phyloP scores from a whole-genome alignment of 2,888 invertebrate species.

The Chloroclysta siterata region DNA sequence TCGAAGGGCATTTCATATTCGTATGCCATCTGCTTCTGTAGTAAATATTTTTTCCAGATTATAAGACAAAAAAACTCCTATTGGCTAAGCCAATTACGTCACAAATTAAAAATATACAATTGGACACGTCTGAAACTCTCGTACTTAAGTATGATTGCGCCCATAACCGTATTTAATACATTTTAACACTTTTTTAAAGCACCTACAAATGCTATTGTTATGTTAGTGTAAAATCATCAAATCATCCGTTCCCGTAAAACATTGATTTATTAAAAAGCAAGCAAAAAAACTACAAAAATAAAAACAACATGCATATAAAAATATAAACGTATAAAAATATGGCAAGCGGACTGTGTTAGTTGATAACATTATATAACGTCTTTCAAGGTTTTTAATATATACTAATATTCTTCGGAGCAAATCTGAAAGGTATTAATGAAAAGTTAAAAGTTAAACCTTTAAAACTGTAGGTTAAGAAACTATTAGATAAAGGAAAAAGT shows the following conservation, averaged over 20 bases:
- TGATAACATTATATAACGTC: constrained; percentile 30
- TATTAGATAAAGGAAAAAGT: constrained; percentile 35
- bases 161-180: background rate
- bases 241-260: constrained; percentile 39
- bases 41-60: background rate
- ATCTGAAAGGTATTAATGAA: constrained; percentile 65
- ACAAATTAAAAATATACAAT: no score
- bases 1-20: background rate
- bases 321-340: constrained; percentile 33
- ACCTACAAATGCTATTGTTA: background rate
- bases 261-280: constrained; percentile 38
- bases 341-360: constrained; percentile 39
- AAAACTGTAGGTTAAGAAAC: constrained; percentile 24
- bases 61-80: no score
- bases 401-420: constrained; percentile 82
- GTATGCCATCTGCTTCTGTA: background rate
- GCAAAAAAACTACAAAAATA: constrained; percentile 37
- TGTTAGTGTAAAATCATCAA: constrained; percentile 29
- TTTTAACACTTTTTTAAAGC: no score
- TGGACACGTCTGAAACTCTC: no score
- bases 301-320: constrained; percentile 40
- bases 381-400: constrained; percentile 62
- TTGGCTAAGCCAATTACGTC: no score
- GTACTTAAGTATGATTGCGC: background rate
- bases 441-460: constrained; percentile 24